Conservation (phyloP, 2,113 vertebrate species). For the Cavia porcellus region DNA sequence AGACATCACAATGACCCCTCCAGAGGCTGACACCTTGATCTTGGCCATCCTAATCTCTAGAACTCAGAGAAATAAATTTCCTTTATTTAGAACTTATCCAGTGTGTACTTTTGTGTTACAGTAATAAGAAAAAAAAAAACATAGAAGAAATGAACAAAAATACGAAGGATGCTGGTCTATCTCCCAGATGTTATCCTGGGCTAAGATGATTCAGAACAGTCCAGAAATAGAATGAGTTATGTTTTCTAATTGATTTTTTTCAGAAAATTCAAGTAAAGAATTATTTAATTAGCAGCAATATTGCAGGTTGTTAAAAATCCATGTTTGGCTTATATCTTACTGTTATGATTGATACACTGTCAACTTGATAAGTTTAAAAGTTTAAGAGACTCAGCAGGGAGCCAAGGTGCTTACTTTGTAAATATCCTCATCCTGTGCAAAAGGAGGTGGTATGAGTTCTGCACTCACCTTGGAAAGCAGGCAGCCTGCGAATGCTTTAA, state of each 20-base stretch:
- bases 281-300: slow-evolving; percentile 33
- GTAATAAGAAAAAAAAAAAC: background rate
- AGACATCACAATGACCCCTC: too few relatives aligned
- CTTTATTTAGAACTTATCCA: background rate
- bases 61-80: background rate
- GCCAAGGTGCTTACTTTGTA: too few relatives aligned
- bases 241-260: background rate
- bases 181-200: background rate
- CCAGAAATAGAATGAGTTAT: background rate
- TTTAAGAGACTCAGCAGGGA: too few relatives aligned
- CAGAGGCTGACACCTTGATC: background rate
- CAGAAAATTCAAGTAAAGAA: background rate
- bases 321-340: background rate
- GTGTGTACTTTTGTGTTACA: background rate
- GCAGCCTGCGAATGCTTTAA: too few relatives aligned
- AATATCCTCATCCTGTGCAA: too few relatives aligned
- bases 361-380: too few relatives aligned
- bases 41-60: background rate
- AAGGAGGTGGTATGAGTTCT: too few relatives aligned
- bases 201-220: background rate
- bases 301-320: background rate
- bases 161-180: background rate
- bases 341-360: too few relatives aligned
- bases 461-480: too few relatives aligned
- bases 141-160: background rate